phyloP scores from a whole-genome alignment of 2,888 invertebrate species.

The Microplitis deprimator region DNA sequence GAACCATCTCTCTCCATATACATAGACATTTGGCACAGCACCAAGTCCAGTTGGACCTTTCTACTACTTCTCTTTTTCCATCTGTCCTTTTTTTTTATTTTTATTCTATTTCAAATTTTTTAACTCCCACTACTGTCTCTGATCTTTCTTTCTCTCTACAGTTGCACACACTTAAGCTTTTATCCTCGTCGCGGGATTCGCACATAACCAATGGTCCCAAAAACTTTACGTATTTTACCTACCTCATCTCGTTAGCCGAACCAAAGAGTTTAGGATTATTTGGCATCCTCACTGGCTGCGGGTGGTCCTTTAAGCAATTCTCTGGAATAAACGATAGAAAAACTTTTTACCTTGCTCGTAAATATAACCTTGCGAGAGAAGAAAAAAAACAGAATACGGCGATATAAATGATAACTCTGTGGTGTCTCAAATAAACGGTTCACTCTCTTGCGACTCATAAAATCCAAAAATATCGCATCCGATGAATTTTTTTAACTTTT shows the following conservation, averaged over 20 bases:
- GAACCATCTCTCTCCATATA: constrained; percentile 38
- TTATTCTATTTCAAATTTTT: not conserved
- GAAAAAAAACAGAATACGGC: not conserved
- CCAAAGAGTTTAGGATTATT: constrained; percentile 33
- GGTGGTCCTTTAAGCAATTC: constrained; percentile 20
- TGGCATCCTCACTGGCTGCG: constrained; percentile 14
- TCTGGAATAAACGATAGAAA: constrained; percentile 7
- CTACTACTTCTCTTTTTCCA: not conserved
- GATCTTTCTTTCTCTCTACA: constrained; percentile 1
- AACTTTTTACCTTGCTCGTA: constrained; percentile 36
- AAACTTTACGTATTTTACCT: constrained; percentile 33
- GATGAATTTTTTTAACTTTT: not conserved
- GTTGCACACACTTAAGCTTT: constrained; percentile 4
- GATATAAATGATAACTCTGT: constrained; percentile 26
- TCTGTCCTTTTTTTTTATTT: constrained; percentile 2
- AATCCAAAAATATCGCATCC: constrained; percentile 30
- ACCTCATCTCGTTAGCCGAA: constrained; percentile 27
- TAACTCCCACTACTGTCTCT: not conserved
- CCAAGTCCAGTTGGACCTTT: constrained; percentile 40
- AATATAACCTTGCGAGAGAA: constrained; percentile 19
- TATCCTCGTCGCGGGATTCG: not conserved
- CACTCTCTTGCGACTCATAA: constrained; percentile 8
- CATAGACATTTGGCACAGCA: constrained; percentile 43
- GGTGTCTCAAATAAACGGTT: constrained; percentile 20
- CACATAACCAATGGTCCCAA: constrained; percentile 10